These are phyloP conservation scores for Zaprionus obscuricornis DNA, from an alignment of 2,888 invertebrate species.

Conservation along the genomic window DNA sequence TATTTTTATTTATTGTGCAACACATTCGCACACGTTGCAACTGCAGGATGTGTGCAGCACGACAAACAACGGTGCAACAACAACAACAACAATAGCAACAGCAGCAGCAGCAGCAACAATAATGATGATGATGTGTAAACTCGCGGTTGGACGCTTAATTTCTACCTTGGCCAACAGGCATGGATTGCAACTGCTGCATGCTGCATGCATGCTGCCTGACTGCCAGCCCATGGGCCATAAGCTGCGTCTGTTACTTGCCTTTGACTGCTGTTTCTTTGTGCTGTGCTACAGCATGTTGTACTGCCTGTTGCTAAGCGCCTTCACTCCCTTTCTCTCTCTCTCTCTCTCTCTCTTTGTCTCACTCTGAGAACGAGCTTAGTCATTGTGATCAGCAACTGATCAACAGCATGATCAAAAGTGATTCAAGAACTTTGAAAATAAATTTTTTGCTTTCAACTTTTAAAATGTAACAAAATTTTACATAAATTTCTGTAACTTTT, in stretches of 20 bases:
- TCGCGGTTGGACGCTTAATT: conserved; percentile 77
- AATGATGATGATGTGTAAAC: conserved; percentile 79
- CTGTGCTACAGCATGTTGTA: no score
- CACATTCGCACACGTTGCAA: conserved; percentile 76
- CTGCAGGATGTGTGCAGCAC: conserved; percentile 61
- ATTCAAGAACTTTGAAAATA: conserved; percentile 35
- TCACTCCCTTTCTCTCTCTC: no score
- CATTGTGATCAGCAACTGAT: conserved; percentile 34
- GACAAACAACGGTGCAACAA: conserved; percentile 38
- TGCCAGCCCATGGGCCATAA: conserved; percentile 2
- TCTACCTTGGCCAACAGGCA: conserved; percentile 71
- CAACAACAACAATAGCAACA: conserved; percentile 17
- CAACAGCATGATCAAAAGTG: conserved; percentile 43
- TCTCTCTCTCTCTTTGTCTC: no score
- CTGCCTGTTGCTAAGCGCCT: no score
- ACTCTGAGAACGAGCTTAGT: conserved; percentile 35
- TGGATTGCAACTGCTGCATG: conserved; percentile 16
- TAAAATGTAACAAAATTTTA: no score
- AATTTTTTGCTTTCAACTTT: no score
- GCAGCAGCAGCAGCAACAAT: conserved; percentile 58
- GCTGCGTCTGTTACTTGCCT: background rate
- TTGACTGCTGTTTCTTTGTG: background rate
- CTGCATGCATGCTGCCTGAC: no score
- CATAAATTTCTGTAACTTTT: no score
- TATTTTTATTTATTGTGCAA: conserved; percentile 79